Evolutionary conservation across 2,113 vertebrate species (phyloP).

Genomic region (Nesogale talazaci): DNA sequence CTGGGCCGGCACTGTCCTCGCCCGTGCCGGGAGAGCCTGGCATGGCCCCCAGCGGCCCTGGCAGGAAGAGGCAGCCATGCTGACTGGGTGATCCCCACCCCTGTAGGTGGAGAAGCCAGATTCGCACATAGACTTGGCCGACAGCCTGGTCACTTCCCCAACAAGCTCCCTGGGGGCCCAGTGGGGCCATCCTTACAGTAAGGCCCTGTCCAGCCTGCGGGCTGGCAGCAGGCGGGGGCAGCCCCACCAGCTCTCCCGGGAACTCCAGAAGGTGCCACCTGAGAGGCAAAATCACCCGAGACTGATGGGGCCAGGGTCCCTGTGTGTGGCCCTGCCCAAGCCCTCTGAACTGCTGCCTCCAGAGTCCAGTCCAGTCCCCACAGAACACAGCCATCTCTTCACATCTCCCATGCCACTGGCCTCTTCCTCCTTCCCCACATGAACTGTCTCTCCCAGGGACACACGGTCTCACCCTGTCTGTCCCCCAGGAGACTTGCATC

Average conservation of each 20-base stretch:
- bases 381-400: neutral
- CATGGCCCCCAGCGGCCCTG: neutral
- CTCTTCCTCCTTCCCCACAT: neutral
- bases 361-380: neutral
- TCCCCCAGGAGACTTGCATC: neutral
- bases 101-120: neutral
- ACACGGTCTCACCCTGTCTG: neutral
- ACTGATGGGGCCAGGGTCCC: neutral
- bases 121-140: neutral
- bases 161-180: neutral
- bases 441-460: neutral
- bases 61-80: neutral
- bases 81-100: neutral
- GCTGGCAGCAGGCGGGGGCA: neutral
- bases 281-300: neutral
- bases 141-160: slow-evolving; percentile 29
- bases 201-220: neutral
- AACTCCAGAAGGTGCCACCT: neutral
- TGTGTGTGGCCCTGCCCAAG: no score
- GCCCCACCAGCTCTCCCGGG: neutral
- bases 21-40: neutral
- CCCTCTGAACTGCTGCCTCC: neutral
- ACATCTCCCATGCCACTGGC: neutral
- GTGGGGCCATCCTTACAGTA: neutral
- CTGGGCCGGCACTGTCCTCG: fast-evolving